Percentiles rank a stretch among this genome's conserved stretches.
Conservation (phyloP, 2,888 invertebrate genomes). For the Taphrorychus bicolor region DNA sequence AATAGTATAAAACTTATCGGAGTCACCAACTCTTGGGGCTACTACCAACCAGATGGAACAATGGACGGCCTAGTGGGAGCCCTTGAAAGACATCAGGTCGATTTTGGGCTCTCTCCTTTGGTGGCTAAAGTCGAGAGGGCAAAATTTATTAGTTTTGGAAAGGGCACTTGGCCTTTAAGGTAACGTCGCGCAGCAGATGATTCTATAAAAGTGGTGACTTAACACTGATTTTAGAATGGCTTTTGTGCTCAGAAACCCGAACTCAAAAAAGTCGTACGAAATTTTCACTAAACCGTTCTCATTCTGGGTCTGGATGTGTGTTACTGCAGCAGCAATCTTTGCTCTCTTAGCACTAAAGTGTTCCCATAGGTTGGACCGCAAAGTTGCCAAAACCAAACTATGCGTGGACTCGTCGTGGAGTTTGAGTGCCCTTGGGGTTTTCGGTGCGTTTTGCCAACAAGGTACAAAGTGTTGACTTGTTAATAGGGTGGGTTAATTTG, state of each 20-base stretch:
- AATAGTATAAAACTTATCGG: no score
- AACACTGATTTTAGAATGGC: conserved; percentile 45
- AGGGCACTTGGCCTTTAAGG: conserved; percentile 53
- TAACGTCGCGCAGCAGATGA: conserved; percentile 26
- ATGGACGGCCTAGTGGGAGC: conserved; percentile 54
- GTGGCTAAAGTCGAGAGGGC: conserved; percentile 51
- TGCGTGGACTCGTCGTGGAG: conserved; percentile 48
- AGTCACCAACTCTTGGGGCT: conserved; percentile 53
- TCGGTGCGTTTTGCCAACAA: conserved; percentile 51
- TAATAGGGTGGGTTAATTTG: no score
- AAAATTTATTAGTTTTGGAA: conserved; percentile 50
- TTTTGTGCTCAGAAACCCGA: conserved; percentile 53
- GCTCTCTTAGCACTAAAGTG: conserved; percentile 45
- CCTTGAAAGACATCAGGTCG: conserved; percentile 46
- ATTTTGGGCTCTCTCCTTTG: conserved; percentile 52
- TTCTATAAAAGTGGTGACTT: not conserved
- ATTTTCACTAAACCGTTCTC: conserved; percentile 52
- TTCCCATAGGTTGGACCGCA: conserved; percentile 27
- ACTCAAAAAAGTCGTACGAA: conserved; percentile 47
- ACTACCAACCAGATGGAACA: conserved; percentile 48
- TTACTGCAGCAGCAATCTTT: conserved; percentile 40
- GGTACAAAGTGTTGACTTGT: no score
- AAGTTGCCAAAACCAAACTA: not conserved
- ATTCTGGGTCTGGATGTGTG: conserved; percentile 48
- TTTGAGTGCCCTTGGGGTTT: conserved; percentile 45